Conservation (phyloP, 2,113 vertebrate genomes). For the Pseudopodoces humilis region DNA sequence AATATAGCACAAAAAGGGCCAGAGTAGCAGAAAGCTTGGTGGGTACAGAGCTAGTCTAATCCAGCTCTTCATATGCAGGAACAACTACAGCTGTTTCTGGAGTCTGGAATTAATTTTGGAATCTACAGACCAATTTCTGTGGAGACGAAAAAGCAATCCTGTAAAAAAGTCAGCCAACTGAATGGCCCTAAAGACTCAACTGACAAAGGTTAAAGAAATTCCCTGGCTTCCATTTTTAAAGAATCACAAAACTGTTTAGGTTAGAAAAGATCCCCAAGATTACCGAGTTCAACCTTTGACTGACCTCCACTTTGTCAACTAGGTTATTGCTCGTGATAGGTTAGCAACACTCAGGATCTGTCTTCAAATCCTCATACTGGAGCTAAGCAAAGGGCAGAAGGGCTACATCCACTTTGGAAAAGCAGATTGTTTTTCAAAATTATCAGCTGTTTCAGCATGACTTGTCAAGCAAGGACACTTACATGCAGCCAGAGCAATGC, state of each 20-base stretch:
- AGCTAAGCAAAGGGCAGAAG: not conserved
- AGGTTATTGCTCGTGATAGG: not conserved
- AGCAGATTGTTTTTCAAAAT: not conserved
- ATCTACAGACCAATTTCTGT: not conserved
- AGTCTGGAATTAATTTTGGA: constrained; percentile 1
- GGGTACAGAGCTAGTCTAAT: not conserved
- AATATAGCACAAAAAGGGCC: not conserved
- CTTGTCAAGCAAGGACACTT: constrained; percentile 56
- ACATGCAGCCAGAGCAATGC: constrained; percentile 98
- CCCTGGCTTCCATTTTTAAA: not conserved
- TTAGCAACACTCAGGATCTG: not conserved
- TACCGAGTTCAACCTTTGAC: not conserved
- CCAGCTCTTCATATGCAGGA: not conserved
- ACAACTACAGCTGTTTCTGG: not conserved
- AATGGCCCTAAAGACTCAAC: not conserved
- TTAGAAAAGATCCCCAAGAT: not conserved
- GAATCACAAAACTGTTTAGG: not conserved
- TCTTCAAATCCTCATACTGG: not conserved
- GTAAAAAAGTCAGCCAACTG: not conserved
- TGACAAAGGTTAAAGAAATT: not conserved
- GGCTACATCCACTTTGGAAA: not conserved
- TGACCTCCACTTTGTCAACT: not conserved
- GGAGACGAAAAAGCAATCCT: not conserved
- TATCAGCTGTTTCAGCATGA: not conserved
- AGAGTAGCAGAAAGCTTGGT: not conserved